Evolutionary conservation across 2,113 vertebrate genomes (phyloP), one percentile per base, ranked within the genome.

Genomic region (Otus sunia): DNA sequence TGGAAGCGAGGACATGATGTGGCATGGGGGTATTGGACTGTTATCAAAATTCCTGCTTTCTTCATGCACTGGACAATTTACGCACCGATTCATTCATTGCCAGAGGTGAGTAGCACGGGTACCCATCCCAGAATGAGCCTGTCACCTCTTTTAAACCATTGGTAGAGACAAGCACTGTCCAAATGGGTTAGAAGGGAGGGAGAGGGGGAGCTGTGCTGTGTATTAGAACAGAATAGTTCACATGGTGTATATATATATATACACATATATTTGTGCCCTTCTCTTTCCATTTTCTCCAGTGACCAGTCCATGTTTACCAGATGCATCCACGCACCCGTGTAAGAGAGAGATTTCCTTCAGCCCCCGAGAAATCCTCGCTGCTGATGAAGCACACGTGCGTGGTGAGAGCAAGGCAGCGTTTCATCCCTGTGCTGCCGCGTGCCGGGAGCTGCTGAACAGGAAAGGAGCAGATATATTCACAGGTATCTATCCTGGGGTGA

Each of bases 331-430:
- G 22, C 26, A 37, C 26, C n/a, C 10, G 1, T 2, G 10, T 7
- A 29, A 64, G n/a, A 59, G 39, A 23, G 26, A 21, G 4, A 10
- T 45, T 37, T 29, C 67, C 45, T 56, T 29, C 2, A 0, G 4
- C 9, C 21, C 32, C 34, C 30, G 5, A 3, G 30, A 26, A 66
- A 7, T 20, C 25, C 27, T 2, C 23, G 36, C 39, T 32, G 7
- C 21, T 4, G 36, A 1, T 10, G 52, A 6, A 49, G 53, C 55
- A 12, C 1, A 1, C 1, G 3, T 3, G 19, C 26, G 0, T 0
- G 19, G 45, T 2, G 27, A 13, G 37, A 88, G 26, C 11, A 5
- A 52, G 77, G n/a, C 43, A 10, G 3, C 1, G 39, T 21, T 45
- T 34, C 47, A 12, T 8, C 47, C 71, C 45, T 4, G 34, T 29